These are phyloP conservation scores for Malurus cyaneus DNA, from an alignment of 2,113 vertebrate species.

Conservation along the genomic window DNA sequence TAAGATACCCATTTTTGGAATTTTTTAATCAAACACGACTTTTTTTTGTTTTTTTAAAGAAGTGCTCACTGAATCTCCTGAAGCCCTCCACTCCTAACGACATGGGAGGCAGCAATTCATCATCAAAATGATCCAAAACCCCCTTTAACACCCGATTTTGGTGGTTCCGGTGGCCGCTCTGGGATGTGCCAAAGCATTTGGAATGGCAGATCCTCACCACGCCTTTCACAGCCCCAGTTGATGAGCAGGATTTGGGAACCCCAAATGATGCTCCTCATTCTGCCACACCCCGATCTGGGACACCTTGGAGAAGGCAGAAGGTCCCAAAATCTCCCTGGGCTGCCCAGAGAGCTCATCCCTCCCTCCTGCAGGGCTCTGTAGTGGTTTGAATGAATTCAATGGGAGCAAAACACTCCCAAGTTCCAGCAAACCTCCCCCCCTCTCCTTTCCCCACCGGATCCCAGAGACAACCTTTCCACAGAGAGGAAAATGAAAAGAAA, in stretches of 20 bases:
- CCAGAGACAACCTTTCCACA: too few species aligned
- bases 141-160: too few species aligned
- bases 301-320: not conserved
- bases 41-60: not conserved
- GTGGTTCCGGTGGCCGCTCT: not conserved
- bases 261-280: fast-evolving
- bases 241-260: fast-evolving
- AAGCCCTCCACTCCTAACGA: not conserved
- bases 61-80: not conserved
- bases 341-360: fast-evolving
- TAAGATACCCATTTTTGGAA: not conserved
- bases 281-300: fast-evolving
- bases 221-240: too few species aligned
- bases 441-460: too few species aligned
- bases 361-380: fast-evolving
- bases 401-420: too few species aligned
- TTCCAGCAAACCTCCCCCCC: too few species aligned
- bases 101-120: fast-evolving
- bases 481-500: too few species aligned
- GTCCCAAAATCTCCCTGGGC: not conserved
- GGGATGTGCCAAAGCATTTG: not conserved
- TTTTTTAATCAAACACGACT: not conserved
- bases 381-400: too few species aligned
- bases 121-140: fast-evolving
- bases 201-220: not conserved